Base-by-base conservation (phyloP, 2,113 vertebrate species). In the Labrus mixtus region DNA sequence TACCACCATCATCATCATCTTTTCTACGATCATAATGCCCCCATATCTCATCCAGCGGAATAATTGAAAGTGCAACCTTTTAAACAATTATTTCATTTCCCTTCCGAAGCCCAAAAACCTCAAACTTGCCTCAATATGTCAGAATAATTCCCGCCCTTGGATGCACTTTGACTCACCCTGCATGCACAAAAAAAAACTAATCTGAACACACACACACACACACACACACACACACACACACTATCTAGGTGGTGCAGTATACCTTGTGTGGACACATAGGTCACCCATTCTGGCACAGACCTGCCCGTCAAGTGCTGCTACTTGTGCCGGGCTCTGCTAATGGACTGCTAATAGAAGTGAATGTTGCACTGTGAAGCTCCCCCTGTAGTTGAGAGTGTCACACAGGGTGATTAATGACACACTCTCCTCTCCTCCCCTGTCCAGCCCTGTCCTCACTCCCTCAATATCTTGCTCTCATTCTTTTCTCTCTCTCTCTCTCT, bases 271-370 rank as follows among this genome's bases (percentile, higher is more conserved):
- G 85, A 87, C 76, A 90, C 88, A 81, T 83, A 23, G 88, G 87
- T 89, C 90, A 90, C 84, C 80, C 78, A 17, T 73, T 93, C 81
- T 41, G 77, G 85, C 83, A 86, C 76, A 86, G 81, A 83, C 77
- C 81, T 78, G 37, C 81, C 78, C 88, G 91, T 93, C 89, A 93
- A 93, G 92, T 89, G 85, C 73, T 90, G 90, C 85, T 85, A 88
- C 92, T 93, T 75, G 72, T 78, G 81, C 89, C 13, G 86, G 78
- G 78, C 90, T 92, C 87, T 79, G 79, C 95, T 96, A 96, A 96
- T 95, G 95, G 95, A 92, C 75, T 81, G 92, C 82, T 95, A 95
- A 96, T 91, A 94, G 92, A 91, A 87, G 85, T 86, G 82, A 90
- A 84, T 88, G 85, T 88, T 90, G 92, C 85, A 82, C 87, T 83